A percentile compares a stretch with the other conserved stretches of the same genome.
Evolutionary conservation across 2,888 invertebrate species (phyloP).

Genomic region (Smittia sp.): DNA sequence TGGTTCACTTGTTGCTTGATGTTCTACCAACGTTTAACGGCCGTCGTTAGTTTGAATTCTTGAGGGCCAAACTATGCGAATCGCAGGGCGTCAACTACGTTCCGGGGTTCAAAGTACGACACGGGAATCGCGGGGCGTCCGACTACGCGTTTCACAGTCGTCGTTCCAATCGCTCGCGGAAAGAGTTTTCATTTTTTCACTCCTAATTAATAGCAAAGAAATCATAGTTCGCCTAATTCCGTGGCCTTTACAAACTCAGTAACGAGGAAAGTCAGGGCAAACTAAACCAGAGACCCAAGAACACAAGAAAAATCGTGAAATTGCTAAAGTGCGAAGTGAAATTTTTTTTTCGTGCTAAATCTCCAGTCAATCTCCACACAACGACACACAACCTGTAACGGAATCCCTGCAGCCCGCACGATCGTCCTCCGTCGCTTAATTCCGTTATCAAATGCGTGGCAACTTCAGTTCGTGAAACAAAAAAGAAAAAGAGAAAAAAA

Average conservation of each 20-base stretch:
- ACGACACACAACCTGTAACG: background rate
- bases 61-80: too few species aligned
- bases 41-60: too few species aligned
- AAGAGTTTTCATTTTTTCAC: background rate
- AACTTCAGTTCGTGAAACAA: constrained; percentile 10
- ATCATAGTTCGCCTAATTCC: constrained; percentile 32
- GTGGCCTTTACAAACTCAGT: constrained; percentile 28
- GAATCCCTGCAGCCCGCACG: background rate
- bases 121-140: too few species aligned
- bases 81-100: too few species aligned
- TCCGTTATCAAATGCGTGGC: constrained; percentile 38
- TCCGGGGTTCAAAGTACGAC: too few species aligned
- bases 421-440: constrained; percentile 17
- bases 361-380: background rate
- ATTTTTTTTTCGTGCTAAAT: constrained; percentile 37
- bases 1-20: too few species aligned
- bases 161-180: too few species aligned
- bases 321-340: constrained; percentile 32
- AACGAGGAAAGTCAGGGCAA: constrained; percentile 21
- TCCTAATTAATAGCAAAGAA: constrained; percentile 15
- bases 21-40: too few species aligned
- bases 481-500: background rate
- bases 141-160: too few species aligned
- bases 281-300: constrained; percentile 5
- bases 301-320: constrained; percentile 11